Conservation (phyloP, 2,888 invertebrate genomes). For the Tanytarsus gracilentus region DNA sequence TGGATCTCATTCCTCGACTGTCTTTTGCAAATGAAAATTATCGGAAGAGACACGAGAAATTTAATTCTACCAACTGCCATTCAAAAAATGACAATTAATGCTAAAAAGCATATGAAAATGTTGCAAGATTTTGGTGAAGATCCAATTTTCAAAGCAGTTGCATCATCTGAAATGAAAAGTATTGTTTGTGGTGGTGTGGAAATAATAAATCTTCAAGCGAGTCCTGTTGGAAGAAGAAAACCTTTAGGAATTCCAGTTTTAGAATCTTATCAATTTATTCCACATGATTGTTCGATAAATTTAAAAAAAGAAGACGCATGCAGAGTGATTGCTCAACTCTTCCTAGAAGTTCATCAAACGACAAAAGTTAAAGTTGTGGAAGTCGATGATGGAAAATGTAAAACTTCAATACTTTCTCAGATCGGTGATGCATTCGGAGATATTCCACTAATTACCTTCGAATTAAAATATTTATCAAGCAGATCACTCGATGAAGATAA, state of each 20-base stretch:
- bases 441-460: constrained; percentile 53
- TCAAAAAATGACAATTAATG: constrained; percentile 59
- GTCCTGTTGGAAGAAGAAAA: constrained; percentile 54
- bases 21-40: constrained; percentile 77
- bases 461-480: constrained; percentile 46
- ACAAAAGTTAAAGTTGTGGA: constrained; percentile 50
- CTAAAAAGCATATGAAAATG: constrained; percentile 50
- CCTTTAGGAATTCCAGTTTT: constrained; percentile 57
- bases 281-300: constrained; percentile 47
- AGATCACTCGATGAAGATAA: constrained; percentile 40
- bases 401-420: constrained; percentile 44
- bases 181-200: constrained; percentile 65
- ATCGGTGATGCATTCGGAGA: constrained; percentile 50
- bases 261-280: constrained; percentile 61
- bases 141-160: constrained; percentile 37
- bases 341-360: constrained; percentile 55
- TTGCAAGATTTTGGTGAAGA: constrained; percentile 37
- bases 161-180: constrained; percentile 36
- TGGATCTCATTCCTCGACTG: constrained; percentile 89
- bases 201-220: constrained; percentile 63
- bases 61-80: constrained; percentile 69
- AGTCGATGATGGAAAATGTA: constrained; percentile 43
- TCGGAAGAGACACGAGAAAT: constrained; percentile 59
- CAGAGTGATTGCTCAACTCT: constrained; percentile 52
- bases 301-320: constrained; percentile 45